These are phyloP conservation scores for Phoebastria nigripes DNA, from an alignment of 2,797 vertebrate genomes.

Conservation along the genomic window DNA sequence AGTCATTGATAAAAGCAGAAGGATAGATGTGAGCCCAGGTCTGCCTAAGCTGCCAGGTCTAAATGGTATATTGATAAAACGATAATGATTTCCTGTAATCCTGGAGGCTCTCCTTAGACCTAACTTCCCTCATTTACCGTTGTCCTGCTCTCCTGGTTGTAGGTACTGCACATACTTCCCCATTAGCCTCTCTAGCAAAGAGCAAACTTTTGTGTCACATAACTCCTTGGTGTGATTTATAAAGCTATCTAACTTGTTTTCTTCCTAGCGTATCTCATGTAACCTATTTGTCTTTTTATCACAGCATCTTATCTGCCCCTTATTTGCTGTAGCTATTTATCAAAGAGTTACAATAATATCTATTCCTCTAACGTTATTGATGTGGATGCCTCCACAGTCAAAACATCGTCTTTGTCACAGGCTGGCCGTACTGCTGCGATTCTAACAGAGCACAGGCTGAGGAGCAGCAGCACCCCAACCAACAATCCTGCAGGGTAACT, in stretches of 20 bases:
- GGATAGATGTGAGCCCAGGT: background rate
- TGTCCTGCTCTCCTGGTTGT: background rate
- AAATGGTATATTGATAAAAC: background rate
- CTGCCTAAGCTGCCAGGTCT: background rate
- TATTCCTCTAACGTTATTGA: background rate
- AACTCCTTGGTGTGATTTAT: constrained; percentile 51
- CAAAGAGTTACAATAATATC: constrained; percentile 13
- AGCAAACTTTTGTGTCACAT: background rate
- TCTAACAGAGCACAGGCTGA: background rate
- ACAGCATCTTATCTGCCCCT: constrained; percentile 36
- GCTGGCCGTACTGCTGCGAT: rapidly evolving
- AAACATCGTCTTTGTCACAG: rapidly evolving
- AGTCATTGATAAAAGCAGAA: background rate
- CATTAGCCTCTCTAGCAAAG: background rate
- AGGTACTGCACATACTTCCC: background rate
- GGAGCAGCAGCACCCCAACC: background rate
- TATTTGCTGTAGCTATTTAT: constrained; percentile 43
- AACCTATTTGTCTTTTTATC: constrained; percentile 58
- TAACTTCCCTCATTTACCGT: background rate
- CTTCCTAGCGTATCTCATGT: background rate
- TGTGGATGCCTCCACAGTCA: background rate
- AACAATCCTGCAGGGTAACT: rapidly evolving
- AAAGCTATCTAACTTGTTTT: constrained; percentile 48
- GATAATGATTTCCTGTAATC: background rate
- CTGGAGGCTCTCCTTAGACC: background rate